A percentile compares a stretch with the other conserved stretches of the same genome.
Conservation (phyloP, 2,797 vertebrate species). For the Lithobates pipiens region DNA sequence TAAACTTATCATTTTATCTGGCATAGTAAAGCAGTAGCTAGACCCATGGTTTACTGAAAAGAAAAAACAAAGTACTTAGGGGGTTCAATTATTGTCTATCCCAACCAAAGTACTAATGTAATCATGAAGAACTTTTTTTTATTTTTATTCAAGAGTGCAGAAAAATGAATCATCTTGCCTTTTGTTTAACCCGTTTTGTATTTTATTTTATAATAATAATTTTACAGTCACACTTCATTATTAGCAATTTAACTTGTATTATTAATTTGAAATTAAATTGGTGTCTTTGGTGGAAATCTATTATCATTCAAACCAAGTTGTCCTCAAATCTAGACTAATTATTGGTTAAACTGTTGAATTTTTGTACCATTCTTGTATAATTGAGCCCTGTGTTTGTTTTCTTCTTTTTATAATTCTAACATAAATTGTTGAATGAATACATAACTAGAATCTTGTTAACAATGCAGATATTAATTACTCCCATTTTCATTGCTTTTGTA, state of each 20-base stretch:
- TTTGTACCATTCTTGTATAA: not conserved
- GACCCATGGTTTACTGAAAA: not conserved
- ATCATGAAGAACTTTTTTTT: not conserved
- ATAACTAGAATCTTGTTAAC: not conserved
- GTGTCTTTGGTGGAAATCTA: not conserved
- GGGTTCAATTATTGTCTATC: too few species aligned
- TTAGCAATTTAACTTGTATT: not conserved
- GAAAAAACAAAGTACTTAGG: not conserved
- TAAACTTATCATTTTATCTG: not conserved
- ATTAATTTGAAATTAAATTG: not conserved
- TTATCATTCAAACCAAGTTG: not conserved
- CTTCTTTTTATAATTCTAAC: not conserved
- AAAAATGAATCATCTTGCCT: not conserved
- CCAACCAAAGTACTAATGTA: not conserved
- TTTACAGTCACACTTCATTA: not conserved
- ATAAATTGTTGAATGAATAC: not conserved
- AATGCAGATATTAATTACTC: conserved; percentile 1
- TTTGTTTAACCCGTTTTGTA: not conserved
- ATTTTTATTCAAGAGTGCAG: not conserved
- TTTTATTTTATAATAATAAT: not conserved
- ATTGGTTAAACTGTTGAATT: not conserved
- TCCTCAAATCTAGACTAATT: not conserved
- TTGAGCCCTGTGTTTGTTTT: conserved; percentile 8
- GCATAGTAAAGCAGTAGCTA: not conserved
- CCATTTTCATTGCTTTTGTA: not conserved